Conservation (phyloP, 2,888 invertebrate genomes). For the Macrosoma leucophasiata region DNA sequence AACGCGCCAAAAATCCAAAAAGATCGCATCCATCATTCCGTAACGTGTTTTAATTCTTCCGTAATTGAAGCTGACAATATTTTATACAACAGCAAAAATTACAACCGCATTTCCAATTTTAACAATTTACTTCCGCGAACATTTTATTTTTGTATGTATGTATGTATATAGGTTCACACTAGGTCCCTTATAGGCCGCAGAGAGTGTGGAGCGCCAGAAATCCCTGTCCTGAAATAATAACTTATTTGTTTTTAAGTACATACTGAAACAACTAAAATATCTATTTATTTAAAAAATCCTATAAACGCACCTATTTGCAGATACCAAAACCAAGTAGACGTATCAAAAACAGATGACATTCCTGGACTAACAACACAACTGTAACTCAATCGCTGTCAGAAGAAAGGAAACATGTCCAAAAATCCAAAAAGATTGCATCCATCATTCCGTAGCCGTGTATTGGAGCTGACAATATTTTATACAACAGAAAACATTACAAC, state of each 20-base stretch:
- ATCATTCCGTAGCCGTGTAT: constrained; percentile 36
- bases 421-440: constrained; percentile 47
- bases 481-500: constrained; percentile 63
- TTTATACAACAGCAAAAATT: constrained; percentile 64
- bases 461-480: constrained; percentile 61
- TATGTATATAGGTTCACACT: no score
- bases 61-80: constrained; percentile 54
- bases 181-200: no score
- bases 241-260: no score
- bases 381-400: constrained; percentile 31
- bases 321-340: neutral
- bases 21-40: constrained; percentile 41
- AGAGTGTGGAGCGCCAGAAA: no score
- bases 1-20: constrained; percentile 56
- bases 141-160: no score
- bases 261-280: no score
- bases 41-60: constrained; percentile 36
- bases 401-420: constrained; percentile 47
- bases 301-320: constrained; percentile 41
- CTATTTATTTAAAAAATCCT: no score
- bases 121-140: constrained; percentile 69
- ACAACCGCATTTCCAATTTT: constrained; percentile 60
- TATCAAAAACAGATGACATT: constrained; percentile 1
- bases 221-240: no score
- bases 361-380: constrained; percentile 15